Percentiles rank a stretch among this genome's conserved stretches.
Conservation (phyloP, 1,140 invertebrate genomes). For the Thereuonema tuberculata region DNA sequence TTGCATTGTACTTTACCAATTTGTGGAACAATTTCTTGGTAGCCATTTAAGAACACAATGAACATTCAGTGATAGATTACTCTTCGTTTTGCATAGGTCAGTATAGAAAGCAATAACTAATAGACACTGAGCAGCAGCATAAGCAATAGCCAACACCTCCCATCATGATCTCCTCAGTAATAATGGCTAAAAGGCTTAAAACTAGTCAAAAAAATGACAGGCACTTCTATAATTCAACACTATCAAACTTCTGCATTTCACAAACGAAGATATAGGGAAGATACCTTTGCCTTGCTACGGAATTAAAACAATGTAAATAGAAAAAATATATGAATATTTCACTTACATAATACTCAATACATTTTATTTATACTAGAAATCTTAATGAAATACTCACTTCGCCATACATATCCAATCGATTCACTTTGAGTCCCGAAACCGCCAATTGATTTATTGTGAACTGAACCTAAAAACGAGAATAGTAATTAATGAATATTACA, state of each 20-base stretch:
- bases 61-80: too few relatives aligned
- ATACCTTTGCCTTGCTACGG: not conserved
- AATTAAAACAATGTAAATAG: not conserved
- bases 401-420: constrained; percentile 95
- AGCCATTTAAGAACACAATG: too few relatives aligned
- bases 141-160: too few relatives aligned
- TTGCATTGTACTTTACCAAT: too few relatives aligned
- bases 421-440: constrained; percentile 92
- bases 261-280: not conserved
- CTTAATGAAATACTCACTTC: constrained; percentile 38
- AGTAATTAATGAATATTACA: constrained; percentile 8
- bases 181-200: too few relatives aligned
- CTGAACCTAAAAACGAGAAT: constrained; percentile 42
- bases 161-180: too few relatives aligned
- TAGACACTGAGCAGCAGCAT: too few relatives aligned
- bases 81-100: too few relatives aligned
- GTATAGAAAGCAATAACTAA: too few relatives aligned
- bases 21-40: too few relatives aligned
- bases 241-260: not conserved
- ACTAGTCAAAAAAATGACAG: too few relatives aligned
- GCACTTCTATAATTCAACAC: too few relatives aligned
- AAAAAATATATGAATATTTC: not conserved
- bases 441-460: constrained; percentile 94
- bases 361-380: not conserved
- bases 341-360: not conserved